phyloP scores from a whole-genome alignment of 2,888 invertebrate species.

The Eupithecia subumbrata region DNA sequence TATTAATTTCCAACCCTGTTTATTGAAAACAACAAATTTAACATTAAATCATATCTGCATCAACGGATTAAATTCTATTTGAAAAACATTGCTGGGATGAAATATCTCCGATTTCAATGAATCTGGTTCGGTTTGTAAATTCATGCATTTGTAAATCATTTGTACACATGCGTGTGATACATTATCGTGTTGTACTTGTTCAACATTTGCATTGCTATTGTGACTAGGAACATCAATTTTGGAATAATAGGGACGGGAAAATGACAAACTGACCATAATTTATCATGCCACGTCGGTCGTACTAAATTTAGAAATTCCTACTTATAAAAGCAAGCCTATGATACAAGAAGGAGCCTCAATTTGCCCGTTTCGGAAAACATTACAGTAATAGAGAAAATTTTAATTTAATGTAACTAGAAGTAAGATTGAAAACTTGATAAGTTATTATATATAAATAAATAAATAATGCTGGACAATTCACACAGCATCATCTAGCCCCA shows the following conservation, averaged over 20 bases:
- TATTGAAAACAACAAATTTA: slow-evolving; percentile 29
- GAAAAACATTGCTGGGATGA: slow-evolving; percentile 29
- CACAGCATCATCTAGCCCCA: no score
- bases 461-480: no score
- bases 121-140: slow-evolving; percentile 12
- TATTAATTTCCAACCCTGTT: slow-evolving; percentile 19
- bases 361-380: not conserved
- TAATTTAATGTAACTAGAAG: no score
- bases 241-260: slow-evolving; percentile 5
- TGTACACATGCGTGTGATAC: slow-evolving; percentile 4
- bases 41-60: slow-evolving; percentile 31
- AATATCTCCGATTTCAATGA: slow-evolving; percentile 28
- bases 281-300: not conserved
- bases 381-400: not conserved
- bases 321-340: not conserved
- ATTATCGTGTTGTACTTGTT: slow-evolving; percentile 21
- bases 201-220: slow-evolving; percentile 21
- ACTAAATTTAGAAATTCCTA: not conserved
- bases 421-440: no score
- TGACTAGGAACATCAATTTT: slow-evolving; percentile 18
- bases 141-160: slow-evolving; percentile 17
- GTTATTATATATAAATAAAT: no score
- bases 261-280: not conserved
- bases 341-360: not conserved
- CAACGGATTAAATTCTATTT: slow-evolving; percentile 28